Percentiles rank a stretch among this genome's conserved stretches.
These are phyloP conservation scores for Rutpela maculata DNA, from an alignment of 2,888 invertebrate genomes.

Conservation along the genomic window DNA sequence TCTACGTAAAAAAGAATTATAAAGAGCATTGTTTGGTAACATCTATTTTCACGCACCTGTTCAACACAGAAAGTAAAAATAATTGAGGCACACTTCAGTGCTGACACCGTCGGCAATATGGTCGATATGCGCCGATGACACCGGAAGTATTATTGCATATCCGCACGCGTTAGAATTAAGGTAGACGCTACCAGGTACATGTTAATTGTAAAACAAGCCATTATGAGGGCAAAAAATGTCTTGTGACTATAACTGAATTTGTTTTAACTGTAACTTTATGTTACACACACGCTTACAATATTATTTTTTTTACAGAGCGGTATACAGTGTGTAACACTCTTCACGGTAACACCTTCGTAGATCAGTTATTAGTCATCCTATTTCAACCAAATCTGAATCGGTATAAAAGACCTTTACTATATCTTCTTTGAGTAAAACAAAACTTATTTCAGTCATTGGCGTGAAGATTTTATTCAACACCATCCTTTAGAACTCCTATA, in stretches of 20 bases:
- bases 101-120: conserved; percentile 47
- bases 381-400: too few relatives aligned
- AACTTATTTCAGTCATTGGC: too few relatives aligned
- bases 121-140: conserved; percentile 50
- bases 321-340: too few relatives aligned
- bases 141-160: conserved; percentile 50
- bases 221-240: neutral
- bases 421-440: too few relatives aligned
- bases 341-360: too few relatives aligned
- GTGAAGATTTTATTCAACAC: too few relatives aligned
- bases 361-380: too few relatives aligned
- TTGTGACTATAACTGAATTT: neutral
- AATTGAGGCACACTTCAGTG: conserved; percentile 50
- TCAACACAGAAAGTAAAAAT: conserved; percentile 40
- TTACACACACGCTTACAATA: too few relatives aligned
- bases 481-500: too few relatives aligned
- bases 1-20: conserved; percentile 5
- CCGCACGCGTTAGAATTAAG: conserved; percentile 45
- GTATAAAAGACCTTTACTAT: too few relatives aligned
- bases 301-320: too few relatives aligned
- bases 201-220: conserved; percentile 27
- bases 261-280: neutral
- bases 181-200: conserved; percentile 22
- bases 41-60: conserved; percentile 47
- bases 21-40: conserved; percentile 36